These are phyloP conservation scores for Centroberyx gerrardi DNA, from an alignment of 2,797 vertebrate genomes.

Conservation along the genomic window DNA sequence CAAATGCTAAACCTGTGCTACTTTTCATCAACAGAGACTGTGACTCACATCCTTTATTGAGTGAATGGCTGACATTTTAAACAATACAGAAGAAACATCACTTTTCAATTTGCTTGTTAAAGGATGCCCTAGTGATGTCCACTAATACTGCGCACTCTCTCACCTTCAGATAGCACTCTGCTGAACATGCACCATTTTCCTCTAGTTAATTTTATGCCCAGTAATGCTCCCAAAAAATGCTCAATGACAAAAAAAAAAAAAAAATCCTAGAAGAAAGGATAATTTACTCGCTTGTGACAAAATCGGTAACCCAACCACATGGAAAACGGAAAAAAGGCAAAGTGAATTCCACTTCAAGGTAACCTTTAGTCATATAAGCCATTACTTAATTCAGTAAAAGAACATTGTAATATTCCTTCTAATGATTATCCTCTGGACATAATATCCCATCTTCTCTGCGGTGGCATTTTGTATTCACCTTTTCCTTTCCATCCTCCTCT, in stretches of 20 bases:
- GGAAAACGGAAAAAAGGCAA: not conserved
- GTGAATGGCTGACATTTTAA: conserved; percentile 55
- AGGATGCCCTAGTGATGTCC: conserved; percentile 14
- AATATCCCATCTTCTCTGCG: conserved; percentile 2
- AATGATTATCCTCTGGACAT: conserved; percentile 25
- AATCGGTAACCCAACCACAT: not conserved
- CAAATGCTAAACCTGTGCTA: conserved; percentile 41
- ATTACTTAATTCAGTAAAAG: conserved; percentile 9
- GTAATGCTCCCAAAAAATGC: not conserved
- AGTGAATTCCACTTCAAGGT: conserved; percentile 6
- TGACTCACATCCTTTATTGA: conserved; percentile 48
- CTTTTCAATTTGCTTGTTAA: conserved; percentile 39
- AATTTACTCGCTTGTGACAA: not conserved
- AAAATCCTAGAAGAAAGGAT: not conserved
- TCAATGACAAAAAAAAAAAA: not conserved
- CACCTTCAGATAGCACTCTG: not conserved
- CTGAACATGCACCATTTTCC: not conserved
- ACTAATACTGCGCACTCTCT: conserved; percentile 13
- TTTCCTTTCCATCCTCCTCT: not conserved
- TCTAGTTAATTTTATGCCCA: not conserved
- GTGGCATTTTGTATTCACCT: conserved; percentile 40
- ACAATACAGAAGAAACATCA: conserved; percentile 35
- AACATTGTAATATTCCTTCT: not conserved
- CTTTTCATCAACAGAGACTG: conserved; percentile 38
- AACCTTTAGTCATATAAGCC: not conserved